phyloP scores from a whole-genome alignment of 1,140 invertebrate species.

The Atopsyche davidsoni region DNA sequence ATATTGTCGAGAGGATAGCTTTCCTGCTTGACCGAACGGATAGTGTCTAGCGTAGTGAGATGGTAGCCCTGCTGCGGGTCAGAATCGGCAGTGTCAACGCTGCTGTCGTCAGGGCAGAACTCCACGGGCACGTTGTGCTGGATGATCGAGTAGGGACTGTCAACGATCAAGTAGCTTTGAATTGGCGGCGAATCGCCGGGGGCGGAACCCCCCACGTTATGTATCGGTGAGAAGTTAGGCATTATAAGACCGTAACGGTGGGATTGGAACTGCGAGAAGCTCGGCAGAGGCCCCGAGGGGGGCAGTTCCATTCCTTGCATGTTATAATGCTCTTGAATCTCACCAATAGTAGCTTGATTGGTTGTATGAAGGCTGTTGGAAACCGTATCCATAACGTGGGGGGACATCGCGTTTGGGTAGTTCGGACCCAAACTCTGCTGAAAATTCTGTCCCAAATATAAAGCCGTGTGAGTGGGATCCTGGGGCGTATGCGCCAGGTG shows the following conservation, averaged over 20 bases:
- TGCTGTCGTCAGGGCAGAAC: slow-evolving; percentile 26
- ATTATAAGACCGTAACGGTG: slow-evolving; percentile 51
- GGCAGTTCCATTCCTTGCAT: slow-evolving; percentile 44
- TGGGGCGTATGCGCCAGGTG: slow-evolving; percentile 51
- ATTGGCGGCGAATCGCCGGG: slow-evolving; percentile 50
- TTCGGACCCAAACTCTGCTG: slow-evolving; percentile 51
- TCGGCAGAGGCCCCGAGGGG: slow-evolving; percentile 52
- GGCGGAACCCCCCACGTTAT: slow-evolving; percentile 68
- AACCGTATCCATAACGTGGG: slow-evolving; percentile 72
- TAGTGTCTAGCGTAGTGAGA: slow-evolving; percentile 19
- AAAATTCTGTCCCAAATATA: slow-evolving; percentile 53
- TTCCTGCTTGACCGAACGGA: slow-evolving; percentile 1
- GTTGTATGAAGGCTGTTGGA: slow-evolving; percentile 60
- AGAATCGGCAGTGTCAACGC: slow-evolving; percentile 27
- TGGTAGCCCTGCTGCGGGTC: slow-evolving; percentile 32
- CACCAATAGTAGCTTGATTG: slow-evolving; percentile 67
- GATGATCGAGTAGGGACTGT: slow-evolving; percentile 25
- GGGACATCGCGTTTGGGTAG: slow-evolving; percentile 76
- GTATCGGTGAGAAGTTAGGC: slow-evolving; percentile 47
- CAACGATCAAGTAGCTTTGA: slow-evolving; percentile 39
- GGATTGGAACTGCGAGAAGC: slow-evolving; percentile 57
- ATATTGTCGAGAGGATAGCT: not conserved
- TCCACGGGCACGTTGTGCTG: slow-evolving; percentile 4
- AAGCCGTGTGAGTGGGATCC: slow-evolving; percentile 54
- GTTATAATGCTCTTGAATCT: slow-evolving; percentile 44